phyloP scores from a whole-genome alignment of 2,113 vertebrate species.

The Pituophis catenifer region DNA sequence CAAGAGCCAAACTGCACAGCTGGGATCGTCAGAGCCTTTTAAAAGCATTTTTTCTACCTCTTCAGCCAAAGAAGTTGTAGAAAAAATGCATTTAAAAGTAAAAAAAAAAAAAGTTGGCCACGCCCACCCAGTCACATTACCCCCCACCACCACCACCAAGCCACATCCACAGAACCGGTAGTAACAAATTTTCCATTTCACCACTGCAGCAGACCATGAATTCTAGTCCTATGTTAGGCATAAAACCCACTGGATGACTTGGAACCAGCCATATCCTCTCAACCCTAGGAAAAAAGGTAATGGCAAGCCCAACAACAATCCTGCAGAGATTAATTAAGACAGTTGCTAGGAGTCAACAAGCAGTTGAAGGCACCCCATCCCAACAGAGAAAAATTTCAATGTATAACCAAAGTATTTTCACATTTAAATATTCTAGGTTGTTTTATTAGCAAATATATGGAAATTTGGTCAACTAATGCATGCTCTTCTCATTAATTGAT shows the following conservation, averaged over 20 bases:
- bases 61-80: too few species aligned
- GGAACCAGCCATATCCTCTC: background rate
- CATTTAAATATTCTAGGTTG: background rate
- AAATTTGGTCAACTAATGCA: background rate
- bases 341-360: background rate
- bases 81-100: too few species aligned
- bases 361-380: background rate
- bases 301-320: background rate
- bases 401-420: background rate
- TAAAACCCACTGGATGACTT: background rate
- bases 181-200: too few species aligned
- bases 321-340: background rate
- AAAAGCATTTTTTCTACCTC: too few species aligned
- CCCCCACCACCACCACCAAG: too few species aligned
- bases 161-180: too few species aligned
- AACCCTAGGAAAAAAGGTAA: background rate
- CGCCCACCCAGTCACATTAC: too few species aligned
- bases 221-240: background rate
- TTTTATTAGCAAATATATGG: background rate
- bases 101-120: too few species aligned
- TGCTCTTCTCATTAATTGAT: background rate
- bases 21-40: too few species aligned
- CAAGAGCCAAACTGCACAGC: too few species aligned
- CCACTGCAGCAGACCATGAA: background rate
- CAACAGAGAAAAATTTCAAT: background rate